A percentile compares a stretch with the other conserved stretches of the same genome.
Evolutionary conservation across 2,797 vertebrate species (phyloP).

Genomic region (Leucoraja ocellata): DNA sequence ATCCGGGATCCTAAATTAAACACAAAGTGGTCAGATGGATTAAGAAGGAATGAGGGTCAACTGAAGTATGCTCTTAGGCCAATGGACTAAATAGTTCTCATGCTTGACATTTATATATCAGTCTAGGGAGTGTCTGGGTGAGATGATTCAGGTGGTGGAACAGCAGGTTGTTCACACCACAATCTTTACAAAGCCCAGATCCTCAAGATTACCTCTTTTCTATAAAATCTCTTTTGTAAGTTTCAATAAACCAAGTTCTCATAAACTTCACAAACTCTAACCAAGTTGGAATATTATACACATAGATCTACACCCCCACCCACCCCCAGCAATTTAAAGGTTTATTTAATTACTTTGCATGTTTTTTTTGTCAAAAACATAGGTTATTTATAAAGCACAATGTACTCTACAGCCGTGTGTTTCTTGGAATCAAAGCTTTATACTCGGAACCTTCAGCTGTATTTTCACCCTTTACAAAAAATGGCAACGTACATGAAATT

Average conservation of each 20-base stretch:
- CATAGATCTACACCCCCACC: background rate
- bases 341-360: background rate
- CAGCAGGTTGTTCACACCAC: background rate
- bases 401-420: background rate
- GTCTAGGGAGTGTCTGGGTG: too few relatives aligned
- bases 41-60: background rate
- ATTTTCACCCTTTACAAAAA: background rate
- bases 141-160: background rate
- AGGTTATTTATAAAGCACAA: background rate
- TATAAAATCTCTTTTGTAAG: background rate
- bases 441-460: background rate
- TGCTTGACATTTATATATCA: background rate
- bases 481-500: background rate
- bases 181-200: background rate
- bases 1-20: background rate
- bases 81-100: background rate
- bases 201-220: background rate
- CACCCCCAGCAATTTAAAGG: background rate
- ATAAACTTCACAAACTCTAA: background rate
- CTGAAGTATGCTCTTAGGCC: too few relatives aligned
- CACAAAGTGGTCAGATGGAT: background rate
- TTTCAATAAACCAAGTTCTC: background rate
- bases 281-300: background rate
- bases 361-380: background rate
- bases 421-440: background rate